Evolutionary conservation across 2,113 vertebrate genomes (phyloP).

Genomic region (Pelodiscus sinensis): DNA sequence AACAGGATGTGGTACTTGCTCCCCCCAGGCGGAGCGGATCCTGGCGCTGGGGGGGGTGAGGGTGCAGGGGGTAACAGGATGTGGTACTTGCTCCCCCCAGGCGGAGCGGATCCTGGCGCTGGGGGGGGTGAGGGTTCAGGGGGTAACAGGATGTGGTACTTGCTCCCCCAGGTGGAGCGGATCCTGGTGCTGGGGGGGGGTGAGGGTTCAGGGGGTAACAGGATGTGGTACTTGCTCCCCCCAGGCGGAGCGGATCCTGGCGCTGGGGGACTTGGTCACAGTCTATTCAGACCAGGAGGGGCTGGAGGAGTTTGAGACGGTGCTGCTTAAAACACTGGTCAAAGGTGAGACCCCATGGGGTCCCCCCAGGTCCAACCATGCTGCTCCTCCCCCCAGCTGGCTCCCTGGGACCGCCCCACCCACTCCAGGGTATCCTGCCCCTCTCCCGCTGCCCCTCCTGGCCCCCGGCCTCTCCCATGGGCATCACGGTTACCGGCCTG

Average conservation of each 20-base stretch:
- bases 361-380: too few species aligned
- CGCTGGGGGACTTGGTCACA: constrained; percentile 83
- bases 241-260: constrained; percentile 85
- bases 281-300: constrained; percentile 86
- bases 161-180: too few species aligned
- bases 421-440: too few species aligned
- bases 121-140: too few species aligned
- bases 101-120: not conserved
- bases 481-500: not conserved
- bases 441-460: not conserved
- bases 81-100: not conserved
- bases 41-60: not conserved
- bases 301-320: constrained; percentile 87
- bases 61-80: not conserved
- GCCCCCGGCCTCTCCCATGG: too few species aligned
- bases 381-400: not conserved
- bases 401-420: not conserved
- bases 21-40: not conserved
- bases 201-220: too few species aligned
- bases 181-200: not conserved
- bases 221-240: not conserved
- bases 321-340: constrained; percentile 87
- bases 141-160: too few species aligned
- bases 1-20: not conserved
- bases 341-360: constrained; percentile 75